These are phyloP conservation scores for Watsonalla cultraria DNA, from an alignment of 2,888 invertebrate species.

Conservation along the genomic window DNA sequence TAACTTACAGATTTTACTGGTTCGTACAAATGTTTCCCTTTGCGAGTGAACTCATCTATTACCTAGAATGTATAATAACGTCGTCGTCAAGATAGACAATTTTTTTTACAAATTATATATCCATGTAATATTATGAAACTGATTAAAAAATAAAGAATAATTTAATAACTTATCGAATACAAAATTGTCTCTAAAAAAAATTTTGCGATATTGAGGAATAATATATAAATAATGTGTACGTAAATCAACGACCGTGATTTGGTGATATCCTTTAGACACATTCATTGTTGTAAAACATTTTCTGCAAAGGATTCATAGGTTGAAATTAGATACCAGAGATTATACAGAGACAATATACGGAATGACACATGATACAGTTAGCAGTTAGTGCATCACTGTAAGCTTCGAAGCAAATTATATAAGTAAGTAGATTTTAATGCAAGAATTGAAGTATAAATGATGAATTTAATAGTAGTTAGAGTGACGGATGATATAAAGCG, in stretches of 20 bases:
- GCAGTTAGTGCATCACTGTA: not conserved
- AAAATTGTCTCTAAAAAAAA: no score
- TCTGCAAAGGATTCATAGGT: no score
- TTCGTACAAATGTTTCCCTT: slow-evolving; percentile 48
- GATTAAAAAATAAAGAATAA: no score
- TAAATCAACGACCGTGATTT: not conserved
- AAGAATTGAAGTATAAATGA: not conserved
- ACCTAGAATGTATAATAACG: slow-evolving; percentile 42
- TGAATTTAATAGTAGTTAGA: not conserved
- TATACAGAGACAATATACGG: no score
- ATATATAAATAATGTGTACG: not conserved
- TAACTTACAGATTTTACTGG: slow-evolving; percentile 52
- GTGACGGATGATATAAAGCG: not conserved
- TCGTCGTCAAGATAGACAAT: slow-evolving; percentile 2
- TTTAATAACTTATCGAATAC: no score
- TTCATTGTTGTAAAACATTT: no score
- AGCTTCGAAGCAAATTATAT: not conserved
- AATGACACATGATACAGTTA: not conserved
- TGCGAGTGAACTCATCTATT: slow-evolving; percentile 37
- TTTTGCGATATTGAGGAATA: no score
- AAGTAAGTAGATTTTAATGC: not conserved
- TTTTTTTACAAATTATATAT: slow-evolving; percentile 1
- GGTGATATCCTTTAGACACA: no score
- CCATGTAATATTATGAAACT: not conserved
- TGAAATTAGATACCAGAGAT: no score